Base-by-base conservation (phyloP, 1,140 invertebrate species). In the Ericerus pela region DNA sequence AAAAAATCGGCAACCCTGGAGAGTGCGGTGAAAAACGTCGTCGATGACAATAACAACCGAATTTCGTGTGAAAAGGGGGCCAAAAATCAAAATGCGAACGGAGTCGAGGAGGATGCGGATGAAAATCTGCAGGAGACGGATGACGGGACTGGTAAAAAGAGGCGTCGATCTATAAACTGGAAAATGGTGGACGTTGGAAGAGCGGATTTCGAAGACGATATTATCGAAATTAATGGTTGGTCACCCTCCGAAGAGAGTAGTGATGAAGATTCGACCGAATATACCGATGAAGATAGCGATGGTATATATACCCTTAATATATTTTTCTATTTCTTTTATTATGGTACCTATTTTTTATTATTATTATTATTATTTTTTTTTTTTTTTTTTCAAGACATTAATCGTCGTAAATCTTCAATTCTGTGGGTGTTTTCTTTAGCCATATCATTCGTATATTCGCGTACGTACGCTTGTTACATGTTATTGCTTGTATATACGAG, bases 271-370 rank as follows among this genome's bases (percentile, higher is more conserved):
- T 41, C 37, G 6, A 33, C 8, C n/a, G 41, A 47, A 24, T 18
- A 47, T 47, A 24, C 41, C 8, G 41, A 47, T 24, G 41, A 47
- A 24, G 41, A 47, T 47, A 47, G 41, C 41, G 41, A 47, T 16
- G 41, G 41, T 47, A 47, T 47, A 24, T 47, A 8, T 5, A 16
- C 26, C n/a, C n/a, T n/a, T n/a, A n/a, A n/a, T n/a, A n/a, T n/a
- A n/a, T n/a, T n/a, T n/a, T n/a, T n/a, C n/a, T n/a, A n/a, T n/a
- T n/a, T n/a, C n/a, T n/a, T n/a, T n/a, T n/a, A n/a, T n/a, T n/a
- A n/a, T n/a, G n/a, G n/a, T n/a, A n/a, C n/a, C n/a, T n/a, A n/a
- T n/a, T n/a, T n/a, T n/a, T n/a, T n/a, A n/a, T n/a, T n/a, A n/a
- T n/a, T n/a, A n/a, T n/a, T n/a, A n/a, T n/a, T n/a, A n/a, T n/a